Base-by-base conservation (phyloP, 2,888 invertebrate genomes). In the Cetonia aurata region DNA sequence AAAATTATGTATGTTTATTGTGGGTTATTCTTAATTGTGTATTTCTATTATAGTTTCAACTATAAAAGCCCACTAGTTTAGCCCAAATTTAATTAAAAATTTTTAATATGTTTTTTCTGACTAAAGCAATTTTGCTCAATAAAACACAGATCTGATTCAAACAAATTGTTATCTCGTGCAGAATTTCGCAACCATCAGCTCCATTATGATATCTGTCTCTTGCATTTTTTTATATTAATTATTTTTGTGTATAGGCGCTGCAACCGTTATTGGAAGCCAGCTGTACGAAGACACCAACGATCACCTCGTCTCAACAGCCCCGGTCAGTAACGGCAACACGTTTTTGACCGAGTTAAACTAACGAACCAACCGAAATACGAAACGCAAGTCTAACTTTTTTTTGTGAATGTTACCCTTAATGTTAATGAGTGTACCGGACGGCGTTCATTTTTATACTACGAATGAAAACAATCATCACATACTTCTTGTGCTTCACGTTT, bases 301-400 rank as follows among this genome's bases (percentile, higher is more conserved):
- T 83, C 62, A 81, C 81, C 4, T 80, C 83, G 44, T 82, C 83
- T 46, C 79, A 56, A 37, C 56, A 83, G 71, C 84, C 84, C 12
- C 78, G 84, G 70, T 81, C 82, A 67, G 83, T 84, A 37, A 84
- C 84, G n/a, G 85, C 85, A 62, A 85, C 85, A 75, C 80, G 85
- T 70, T 85, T 85, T 82, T 85, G 85, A 85, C 85, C 84, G 79
- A 82, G 77, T 82, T 82, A 83, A 76, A 66, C 77, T 69, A 44
- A 25, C 60, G 31, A 60, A 52, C n/a, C 50, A 56, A 55, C 67
- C 44, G 41, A 53, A 33, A 69, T 55, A 31, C 33, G 53, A 62
- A 53, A 44, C 53, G 50, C 52, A 60, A 53, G 69, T 69, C 44
- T 55, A 62, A 62, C 41, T 65, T 66, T 50, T 46, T 65, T 69